Evolutionary conservation across 2,797 vertebrate genomes (phyloP), one percentile per base, ranked within the genome.

Genomic region (Crocidura indochinensis): DNA sequence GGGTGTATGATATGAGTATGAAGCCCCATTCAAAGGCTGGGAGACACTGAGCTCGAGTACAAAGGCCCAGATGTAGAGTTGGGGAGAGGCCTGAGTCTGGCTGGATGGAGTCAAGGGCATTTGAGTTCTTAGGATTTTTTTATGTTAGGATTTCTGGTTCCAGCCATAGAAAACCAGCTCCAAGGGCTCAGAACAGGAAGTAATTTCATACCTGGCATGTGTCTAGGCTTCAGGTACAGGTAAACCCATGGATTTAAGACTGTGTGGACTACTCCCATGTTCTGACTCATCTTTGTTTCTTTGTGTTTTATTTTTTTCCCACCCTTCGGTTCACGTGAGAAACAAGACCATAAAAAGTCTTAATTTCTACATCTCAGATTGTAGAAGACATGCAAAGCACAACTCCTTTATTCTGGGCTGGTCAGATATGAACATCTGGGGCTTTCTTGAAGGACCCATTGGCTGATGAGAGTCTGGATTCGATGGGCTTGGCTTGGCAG

Each of bases 131-230:
- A 79, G 83, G 69, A 38, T 24, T 29, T 31, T 2, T n/a, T 2
- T 38, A 38, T 65, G n/a, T 62, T 22, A 62, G 38, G 38, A 67
- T 60, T 14, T 29, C 60, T 75, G 49, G 49, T 80, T 91, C 17
- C 56, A 71, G 26, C 26, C 24, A 81, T 51, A 80, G 90, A 84
- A 90, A 78, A 75, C 64, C 8, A 88, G 29, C 14, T 76, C 22
- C 27, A 88, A 24, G 22, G 14, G 22, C 24, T 74, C 69, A 69
- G 17, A 73, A n/a, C 6, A 49, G 71, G 17, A 69, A 71, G 24
- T 44, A 85, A 12, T 67, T 90, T 31, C 72, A 92, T 86, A 72
- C 10, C 29, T 53, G 8, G 8, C 64, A 31, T 31, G 26, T 24
- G 20, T n/a, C n/a, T 72, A 19, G 8, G 24, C 11, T 64, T 83